Evolutionary conservation across 2,113 vertebrate species (phyloP).

Genomic region (Calypte anna): DNA sequence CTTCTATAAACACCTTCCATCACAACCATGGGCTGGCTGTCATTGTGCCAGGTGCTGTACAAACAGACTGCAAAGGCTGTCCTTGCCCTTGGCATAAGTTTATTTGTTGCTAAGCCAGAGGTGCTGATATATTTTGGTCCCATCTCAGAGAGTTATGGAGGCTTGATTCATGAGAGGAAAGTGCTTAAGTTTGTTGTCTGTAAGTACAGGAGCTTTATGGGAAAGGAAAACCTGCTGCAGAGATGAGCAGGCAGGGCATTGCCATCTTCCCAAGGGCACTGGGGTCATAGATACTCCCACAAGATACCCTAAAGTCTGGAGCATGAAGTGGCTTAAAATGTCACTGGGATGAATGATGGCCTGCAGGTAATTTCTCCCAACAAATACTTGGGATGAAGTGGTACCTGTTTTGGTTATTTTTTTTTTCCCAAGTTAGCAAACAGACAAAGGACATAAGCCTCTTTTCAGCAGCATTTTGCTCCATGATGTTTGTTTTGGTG

Average conservation of each 20-base stretch:
- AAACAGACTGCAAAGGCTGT: neutral
- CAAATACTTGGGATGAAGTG: neutral
- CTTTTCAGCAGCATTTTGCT: neutral
- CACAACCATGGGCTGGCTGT: neutral
- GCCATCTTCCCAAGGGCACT: neutral
- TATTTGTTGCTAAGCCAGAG: neutral
- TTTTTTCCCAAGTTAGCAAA: neutral
- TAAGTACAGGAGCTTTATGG: neutral
- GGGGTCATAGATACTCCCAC: neutral
- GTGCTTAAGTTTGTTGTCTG: neutral
- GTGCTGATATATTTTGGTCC: neutral
- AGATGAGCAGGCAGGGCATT: neutral
- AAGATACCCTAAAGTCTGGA: neutral
- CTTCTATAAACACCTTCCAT: neutral
- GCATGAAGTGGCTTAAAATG: neutral
- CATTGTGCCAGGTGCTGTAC: neutral
- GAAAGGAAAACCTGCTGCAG: neutral
- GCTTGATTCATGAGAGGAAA: neutral
- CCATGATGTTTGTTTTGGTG: accelerated
- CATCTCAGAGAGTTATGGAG: neutral
- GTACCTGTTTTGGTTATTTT: too few relatives aligned
- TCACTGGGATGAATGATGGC: neutral
- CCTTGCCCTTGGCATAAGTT: neutral
- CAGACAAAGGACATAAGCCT: accelerated
- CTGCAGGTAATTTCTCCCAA: neutral